These are phyloP conservation scores for Bembecia ichneumoniformis DNA, from an alignment of 2,888 invertebrate genomes.

Conservation along the genomic window DNA sequence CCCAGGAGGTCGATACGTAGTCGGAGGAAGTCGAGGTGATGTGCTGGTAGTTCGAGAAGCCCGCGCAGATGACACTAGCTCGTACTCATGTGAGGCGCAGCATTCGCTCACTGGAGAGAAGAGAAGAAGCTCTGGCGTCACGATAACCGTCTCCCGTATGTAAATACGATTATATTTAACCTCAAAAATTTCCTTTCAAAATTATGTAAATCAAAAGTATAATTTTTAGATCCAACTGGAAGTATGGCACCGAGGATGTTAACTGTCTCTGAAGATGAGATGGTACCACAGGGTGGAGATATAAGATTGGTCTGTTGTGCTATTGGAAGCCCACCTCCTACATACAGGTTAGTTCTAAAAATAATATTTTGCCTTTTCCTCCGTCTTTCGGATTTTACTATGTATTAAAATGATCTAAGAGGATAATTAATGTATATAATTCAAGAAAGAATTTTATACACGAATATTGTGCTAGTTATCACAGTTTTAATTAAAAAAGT, in stretches of 20 bases:
- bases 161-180: slow-evolving; percentile 2
- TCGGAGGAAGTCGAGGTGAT: slow-evolving; percentile 75
- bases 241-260: slow-evolving; percentile 80
- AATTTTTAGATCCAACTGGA: slow-evolving; percentile 43
- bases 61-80: slow-evolving; percentile 78
- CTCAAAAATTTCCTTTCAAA: neutral
- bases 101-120: slow-evolving; percentile 86
- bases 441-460: too few species aligned
- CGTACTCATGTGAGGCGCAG: slow-evolving; percentile 84
- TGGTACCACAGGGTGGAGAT: slow-evolving; percentile 76
- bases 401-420: too few species aligned
- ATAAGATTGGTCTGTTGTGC: slow-evolving; percentile 79
- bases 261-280: slow-evolving; percentile 75
- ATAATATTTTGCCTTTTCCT: too few species aligned
- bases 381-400: neutral
- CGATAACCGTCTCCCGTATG: slow-evolving; percentile 79
- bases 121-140: slow-evolving; percentile 78
- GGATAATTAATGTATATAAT: too few species aligned
- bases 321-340: slow-evolving; percentile 79
- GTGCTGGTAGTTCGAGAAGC: slow-evolving; percentile 80
- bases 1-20: slow-evolving; percentile 76
- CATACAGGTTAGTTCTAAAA: slow-evolving; percentile 69
- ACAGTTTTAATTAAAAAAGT: too few species aligned
- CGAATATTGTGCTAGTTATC: too few species aligned
- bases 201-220: neutral